A percentile compares a stretch with the other conserved stretches of the same genome.
phyloP scores from a whole-genome alignment of 2,113 vertebrate genomes.

The Eudyptes chrysolophus region DNA sequence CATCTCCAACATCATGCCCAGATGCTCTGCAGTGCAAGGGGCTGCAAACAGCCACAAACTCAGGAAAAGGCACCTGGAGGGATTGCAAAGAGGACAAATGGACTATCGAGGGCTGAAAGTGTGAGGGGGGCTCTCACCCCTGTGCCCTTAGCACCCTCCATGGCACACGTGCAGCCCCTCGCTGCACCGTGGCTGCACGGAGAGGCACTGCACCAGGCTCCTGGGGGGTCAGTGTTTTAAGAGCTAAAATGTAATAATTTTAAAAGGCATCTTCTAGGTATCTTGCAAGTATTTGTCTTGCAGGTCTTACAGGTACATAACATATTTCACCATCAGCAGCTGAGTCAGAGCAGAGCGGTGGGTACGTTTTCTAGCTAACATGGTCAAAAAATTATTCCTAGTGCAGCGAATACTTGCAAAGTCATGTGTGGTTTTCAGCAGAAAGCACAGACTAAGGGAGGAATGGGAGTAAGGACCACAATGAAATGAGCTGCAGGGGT shows the following conservation, averaged over 20 bases:
- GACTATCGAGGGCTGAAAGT: neutral
- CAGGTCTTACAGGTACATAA: neutral
- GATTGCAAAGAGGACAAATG: rapidly evolving
- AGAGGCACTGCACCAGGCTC: neutral
- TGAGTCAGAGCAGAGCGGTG: neutral
- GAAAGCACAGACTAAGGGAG: neutral
- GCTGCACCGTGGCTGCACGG: neutral
- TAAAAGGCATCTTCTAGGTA: neutral
- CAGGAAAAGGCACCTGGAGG: neutral
- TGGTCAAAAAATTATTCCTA: neutral
- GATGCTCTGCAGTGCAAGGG: neutral
- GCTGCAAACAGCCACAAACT: neutral
- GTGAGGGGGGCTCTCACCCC: neutral
- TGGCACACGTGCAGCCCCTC: rapidly evolving
- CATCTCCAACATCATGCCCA: no score
- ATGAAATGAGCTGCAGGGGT: neutral
- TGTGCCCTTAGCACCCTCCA: neutral
- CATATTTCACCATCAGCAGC: neutral
- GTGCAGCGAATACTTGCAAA: neutral
- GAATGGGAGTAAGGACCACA: neutral
- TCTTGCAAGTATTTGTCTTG: neutral
- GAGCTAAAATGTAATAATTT: neutral
- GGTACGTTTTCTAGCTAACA: neutral
- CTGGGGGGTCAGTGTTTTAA: rapidly evolving
- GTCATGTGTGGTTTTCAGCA: neutral